A percentile compares a stretch with the other conserved stretches of the same genome.
These are phyloP conservation scores for Eulemur macaco DNA, from an alignment of 2,113 vertebrate genomes.

Conservation along the genomic window DNA sequence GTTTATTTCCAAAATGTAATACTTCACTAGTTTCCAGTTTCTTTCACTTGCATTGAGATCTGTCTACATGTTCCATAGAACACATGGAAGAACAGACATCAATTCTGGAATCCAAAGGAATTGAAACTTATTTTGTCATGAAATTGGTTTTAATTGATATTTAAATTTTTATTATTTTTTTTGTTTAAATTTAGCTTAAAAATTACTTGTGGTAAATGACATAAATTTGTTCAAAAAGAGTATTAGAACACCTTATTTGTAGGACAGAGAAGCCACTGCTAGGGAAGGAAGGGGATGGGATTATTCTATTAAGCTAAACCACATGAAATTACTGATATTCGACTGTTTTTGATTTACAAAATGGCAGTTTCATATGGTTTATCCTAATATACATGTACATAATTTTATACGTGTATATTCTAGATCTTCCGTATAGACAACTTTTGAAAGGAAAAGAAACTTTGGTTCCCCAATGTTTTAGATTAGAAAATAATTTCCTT, in stretches of 20 bases:
- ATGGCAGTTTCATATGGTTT: not conserved
- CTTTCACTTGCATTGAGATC: not conserved
- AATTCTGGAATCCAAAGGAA: not conserved
- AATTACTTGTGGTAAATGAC: not conserved
- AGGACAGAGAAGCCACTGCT: not conserved
- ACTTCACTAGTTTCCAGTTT: not conserved
- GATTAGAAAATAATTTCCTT: constrained; percentile 39
- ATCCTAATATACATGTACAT: not conserved
- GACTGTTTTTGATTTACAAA: not conserved
- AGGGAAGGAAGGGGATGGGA: not conserved
- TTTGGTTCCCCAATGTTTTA: not conserved
- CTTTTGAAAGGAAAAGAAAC: not conserved
- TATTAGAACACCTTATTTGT: not conserved
- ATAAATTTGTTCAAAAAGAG: not conserved
- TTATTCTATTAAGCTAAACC: not conserved
- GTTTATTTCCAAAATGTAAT: constrained; percentile 30
- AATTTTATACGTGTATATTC: not conserved
- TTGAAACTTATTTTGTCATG: not conserved
- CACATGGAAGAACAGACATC: not conserved
- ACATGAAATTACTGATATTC: not conserved
- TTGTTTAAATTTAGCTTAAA: not conserved
- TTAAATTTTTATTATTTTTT: not conserved
- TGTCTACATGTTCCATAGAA: not conserved
- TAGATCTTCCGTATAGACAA: not conserved
- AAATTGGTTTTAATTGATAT: constrained; percentile 6